Conservation (phyloP, 2,888 invertebrate genomes). For the Drosophila anomelani region DNA sequence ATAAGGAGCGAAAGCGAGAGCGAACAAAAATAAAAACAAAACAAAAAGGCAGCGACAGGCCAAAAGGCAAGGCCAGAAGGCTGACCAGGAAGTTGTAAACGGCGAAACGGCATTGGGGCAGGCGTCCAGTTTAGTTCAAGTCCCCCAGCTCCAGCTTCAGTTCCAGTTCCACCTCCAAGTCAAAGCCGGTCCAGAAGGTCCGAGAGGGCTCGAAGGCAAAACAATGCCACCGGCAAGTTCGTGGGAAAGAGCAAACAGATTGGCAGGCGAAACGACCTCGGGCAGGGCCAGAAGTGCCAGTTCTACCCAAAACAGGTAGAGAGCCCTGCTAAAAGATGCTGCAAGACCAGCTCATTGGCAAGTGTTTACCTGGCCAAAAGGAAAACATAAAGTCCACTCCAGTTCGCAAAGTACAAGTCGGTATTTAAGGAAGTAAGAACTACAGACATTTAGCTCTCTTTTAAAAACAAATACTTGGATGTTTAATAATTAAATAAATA, state of each 20-base stretch:
- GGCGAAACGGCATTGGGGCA: constrained; percentile 61
- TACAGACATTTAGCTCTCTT: too few species aligned
- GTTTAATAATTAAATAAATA: too few species aligned
- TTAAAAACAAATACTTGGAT: too few species aligned
- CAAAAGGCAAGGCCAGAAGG: constrained; percentile 61
- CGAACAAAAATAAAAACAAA: not conserved
- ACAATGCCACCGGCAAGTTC: constrained; percentile 50
- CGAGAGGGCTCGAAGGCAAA: constrained; percentile 27
- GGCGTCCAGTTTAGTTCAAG: constrained; percentile 29
- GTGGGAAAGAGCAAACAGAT: constrained; percentile 71
- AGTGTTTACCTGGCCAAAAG: constrained; percentile 59
- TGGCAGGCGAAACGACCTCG: constrained; percentile 73
- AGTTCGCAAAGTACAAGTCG: constrained; percentile 41
- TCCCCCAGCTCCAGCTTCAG: constrained; percentile 19
- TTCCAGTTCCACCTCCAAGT: constrained; percentile 1
- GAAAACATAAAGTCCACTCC: constrained; percentile 33
- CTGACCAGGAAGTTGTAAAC: constrained; percentile 80
- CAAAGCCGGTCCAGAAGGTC: constrained; percentile 59
- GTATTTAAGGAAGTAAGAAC: not conserved
- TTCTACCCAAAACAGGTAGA: constrained; percentile 51
- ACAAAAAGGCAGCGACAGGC: constrained; percentile 43
- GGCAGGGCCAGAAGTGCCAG: constrained; percentile 32
- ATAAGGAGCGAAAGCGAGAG: constrained; percentile 19
- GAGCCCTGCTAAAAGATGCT: constrained; percentile 38
- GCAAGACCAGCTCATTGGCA: constrained; percentile 4